Conservation (phyloP, 2,113 vertebrate species). For the Onychostruthus taczanowskii region DNA sequence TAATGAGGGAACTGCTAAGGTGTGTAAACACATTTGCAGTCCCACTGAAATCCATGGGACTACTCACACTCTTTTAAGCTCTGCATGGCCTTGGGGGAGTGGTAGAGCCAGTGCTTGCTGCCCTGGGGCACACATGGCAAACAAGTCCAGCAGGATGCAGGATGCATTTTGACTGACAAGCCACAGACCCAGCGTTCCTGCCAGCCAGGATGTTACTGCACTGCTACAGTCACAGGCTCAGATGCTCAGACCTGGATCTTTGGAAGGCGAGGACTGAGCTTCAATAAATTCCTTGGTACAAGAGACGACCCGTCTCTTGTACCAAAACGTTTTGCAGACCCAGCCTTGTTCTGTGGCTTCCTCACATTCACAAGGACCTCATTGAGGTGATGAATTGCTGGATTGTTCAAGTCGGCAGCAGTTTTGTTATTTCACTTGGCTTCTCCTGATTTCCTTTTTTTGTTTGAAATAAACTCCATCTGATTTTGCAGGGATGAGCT, state of each 20-base stretch:
- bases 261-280: not conserved
- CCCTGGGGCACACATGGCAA: not conserved
- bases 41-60: not conserved
- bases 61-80: not conserved
- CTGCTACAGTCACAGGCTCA: not conserved
- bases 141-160: not conserved
- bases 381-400: not conserved
- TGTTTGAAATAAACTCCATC: not conserved
- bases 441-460: not conserved
- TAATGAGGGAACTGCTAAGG: not conserved
- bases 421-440: not conserved
- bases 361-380: not conserved
- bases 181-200: not conserved
- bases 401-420: not conserved
- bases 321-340: not conserved
- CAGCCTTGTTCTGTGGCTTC: not conserved
- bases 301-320: too few relatives aligned
- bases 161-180: not conserved
- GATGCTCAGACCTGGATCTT: not conserved
- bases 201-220: not conserved
- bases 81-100: not conserved
- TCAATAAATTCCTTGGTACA: not conserved
- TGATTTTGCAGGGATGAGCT: conserved; percentile 21
- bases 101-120: not conserved
- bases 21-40: not conserved